Percentiles rank a stretch among this genome's conserved stretches.
Evolutionary conservation across 1,140 invertebrate genomes (phyloP).

Genomic region (Probaryconus sp.): DNA sequence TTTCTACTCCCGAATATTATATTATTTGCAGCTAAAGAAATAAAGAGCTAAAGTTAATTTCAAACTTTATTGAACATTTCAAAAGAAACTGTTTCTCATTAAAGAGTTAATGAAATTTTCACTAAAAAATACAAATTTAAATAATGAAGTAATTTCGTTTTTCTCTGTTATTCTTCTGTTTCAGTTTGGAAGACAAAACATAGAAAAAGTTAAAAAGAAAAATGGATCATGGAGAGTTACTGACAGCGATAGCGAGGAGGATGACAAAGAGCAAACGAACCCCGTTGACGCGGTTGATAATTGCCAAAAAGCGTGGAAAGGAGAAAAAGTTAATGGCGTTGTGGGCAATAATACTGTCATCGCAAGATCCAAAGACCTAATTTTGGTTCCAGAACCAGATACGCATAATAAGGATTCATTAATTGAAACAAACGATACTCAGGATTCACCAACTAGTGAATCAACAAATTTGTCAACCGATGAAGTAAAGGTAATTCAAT

Average conservation of each 20-base stretch:
- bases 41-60: no score
- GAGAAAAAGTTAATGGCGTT: conserved; percentile 69
- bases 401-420: conserved; percentile 67
- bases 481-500: conserved; percentile 44
- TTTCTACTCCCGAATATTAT: no score
- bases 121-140: no score
- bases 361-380: conserved; percentile 81
- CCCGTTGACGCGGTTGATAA: conserved; percentile 46
- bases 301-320: conserved; percentile 37
- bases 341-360: conserved; percentile 73
- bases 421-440: conserved; percentile 61
- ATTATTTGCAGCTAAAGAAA: no score
- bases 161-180: conserved; percentile 58
- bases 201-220: conserved; percentile 84
- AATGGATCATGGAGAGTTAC: conserved; percentile 76
- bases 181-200: conserved; percentile 88
- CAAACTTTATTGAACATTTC: no score
- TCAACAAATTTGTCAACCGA: conserved; percentile 30
- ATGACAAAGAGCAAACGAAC: conserved; percentile 65
- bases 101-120: no score
- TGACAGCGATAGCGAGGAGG: conserved; percentile 78
- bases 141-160: no score
- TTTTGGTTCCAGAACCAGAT: conserved; percentile 81
- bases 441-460: conserved; percentile 17
- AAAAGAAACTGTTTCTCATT: no score